Evolutionary conservation across 2,888 invertebrate genomes (phyloP), one percentile per base, ranked within the genome.

Genomic region (Alloplasta piceator): DNA sequence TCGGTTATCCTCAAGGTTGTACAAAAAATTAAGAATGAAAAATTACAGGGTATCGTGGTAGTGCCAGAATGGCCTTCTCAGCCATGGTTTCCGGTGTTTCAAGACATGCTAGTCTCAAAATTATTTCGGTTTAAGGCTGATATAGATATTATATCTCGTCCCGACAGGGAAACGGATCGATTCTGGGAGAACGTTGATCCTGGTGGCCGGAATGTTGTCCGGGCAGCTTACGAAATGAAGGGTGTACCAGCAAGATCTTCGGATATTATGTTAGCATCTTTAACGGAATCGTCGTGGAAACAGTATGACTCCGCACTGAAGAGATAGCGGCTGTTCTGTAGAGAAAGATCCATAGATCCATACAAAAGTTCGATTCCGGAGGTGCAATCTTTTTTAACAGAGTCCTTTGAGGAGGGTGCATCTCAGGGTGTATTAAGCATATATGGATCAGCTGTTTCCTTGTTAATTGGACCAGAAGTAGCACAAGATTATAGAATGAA

Each of bases 121-220:
- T n/a, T n/a, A 38, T 3, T 48, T 61, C 14, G 16, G 5, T n/a
- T 61, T 61, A 38, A 50, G 4, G 14, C n/a, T 41, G 50, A 61
- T 50, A 9, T n/a, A 10, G 36, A n/a, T 58, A 5, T 72, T 6
- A 26, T 76, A 14, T 46, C 58, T 46, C 46, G 52, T 46, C 48
- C 9, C 14, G 41, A 63, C 43, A 76, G 55, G 9, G 58, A 85
- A 81, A 64, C 82, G 78, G 84, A 87, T 77, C 84, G 82, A 26
- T 16, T 79, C 5, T 36, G 58, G 64, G 48, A 14, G 26, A 58
- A 70, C 55, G 50, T 80, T 56, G n/a, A 68, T 48, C 66, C 71
- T 80, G 74, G 61, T 78, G 52, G 87, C 82, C 72, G 86, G 83
- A 4, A 55, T 67, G 55, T 82, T 87, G 82, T 87, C 85, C 10